Evolutionary conservation across 2,113 vertebrate genomes (phyloP).

Genomic region (Podilymbus podiceps): DNA sequence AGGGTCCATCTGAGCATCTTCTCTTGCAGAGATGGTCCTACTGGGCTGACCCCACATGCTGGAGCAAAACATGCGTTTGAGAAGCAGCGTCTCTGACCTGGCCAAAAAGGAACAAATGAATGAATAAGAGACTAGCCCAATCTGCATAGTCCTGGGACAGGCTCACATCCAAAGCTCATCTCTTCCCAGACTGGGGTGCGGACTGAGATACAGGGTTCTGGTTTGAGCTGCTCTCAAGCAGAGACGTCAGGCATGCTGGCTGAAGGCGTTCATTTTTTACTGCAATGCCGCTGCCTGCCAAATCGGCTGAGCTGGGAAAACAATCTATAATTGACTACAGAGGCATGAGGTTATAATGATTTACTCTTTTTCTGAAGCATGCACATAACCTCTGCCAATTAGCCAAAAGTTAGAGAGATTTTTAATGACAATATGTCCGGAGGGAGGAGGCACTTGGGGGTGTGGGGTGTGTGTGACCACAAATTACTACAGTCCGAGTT

Average conservation of each 20-base stretch:
- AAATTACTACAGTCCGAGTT: neutral
- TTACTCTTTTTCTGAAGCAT: conserved; percentile 48
- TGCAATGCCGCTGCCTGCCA: conserved; percentile 25
- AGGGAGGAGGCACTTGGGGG: neutral
- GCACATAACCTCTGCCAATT: conserved; percentile 33
- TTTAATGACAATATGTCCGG: neutral
- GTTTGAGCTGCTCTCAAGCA: conserved; percentile 52
- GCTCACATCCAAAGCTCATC: neutral
- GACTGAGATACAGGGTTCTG: conserved; percentile 17
- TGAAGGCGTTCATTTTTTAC: conserved; percentile 8
- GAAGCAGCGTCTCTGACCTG: neutral
- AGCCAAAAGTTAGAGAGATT: conserved; percentile 22
- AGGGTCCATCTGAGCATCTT: neutral
- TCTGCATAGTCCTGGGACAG: neutral
- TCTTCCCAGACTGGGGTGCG: neutral
- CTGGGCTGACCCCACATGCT: neutral
- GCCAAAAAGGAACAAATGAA: neutral
- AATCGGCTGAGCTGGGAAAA: conserved; percentile 55
- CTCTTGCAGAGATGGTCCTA: neutral
- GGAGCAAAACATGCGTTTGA: neutral
- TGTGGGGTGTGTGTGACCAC: neutral
- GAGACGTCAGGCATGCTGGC: conserved; percentile 24
- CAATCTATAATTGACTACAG: conserved; percentile 63
- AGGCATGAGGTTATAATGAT: conserved; percentile 54
- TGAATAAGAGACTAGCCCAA: neutral